Percentiles rank a stretch among this genome's conserved stretches.
Evolutionary conservation across 2,888 invertebrate species (phyloP).

Genomic region (Anthophora plumipes): DNA sequence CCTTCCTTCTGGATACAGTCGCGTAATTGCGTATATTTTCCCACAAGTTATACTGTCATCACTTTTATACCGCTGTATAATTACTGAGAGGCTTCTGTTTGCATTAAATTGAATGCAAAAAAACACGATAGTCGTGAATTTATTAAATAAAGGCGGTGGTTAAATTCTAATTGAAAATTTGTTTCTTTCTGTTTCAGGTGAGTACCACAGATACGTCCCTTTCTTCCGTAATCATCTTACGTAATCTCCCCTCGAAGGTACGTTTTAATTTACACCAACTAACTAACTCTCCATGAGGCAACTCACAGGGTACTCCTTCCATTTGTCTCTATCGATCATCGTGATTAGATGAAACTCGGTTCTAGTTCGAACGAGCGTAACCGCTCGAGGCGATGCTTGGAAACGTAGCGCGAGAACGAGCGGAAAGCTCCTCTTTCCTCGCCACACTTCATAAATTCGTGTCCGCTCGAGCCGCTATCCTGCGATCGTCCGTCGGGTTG

Average conservation of each 20-base stretch:
- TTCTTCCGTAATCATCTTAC: no score
- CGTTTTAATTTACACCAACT: not conserved
- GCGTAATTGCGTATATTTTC: constrained; percentile 13
- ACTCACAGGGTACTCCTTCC: constrained; percentile 6
- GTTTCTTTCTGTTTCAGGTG: constrained; percentile 69
- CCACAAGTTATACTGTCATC: not conserved
- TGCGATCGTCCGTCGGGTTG: constrained; percentile 70
- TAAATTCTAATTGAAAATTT: constrained; percentile 18
- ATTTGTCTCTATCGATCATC: constrained; percentile 35
- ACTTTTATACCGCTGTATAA: constrained; percentile 7
- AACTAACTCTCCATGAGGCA: not conserved
- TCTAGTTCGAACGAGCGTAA: constrained; percentile 1
- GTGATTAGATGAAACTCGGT: constrained; percentile 15
- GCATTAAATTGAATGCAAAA: not conserved
- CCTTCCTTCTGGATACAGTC: not conserved
- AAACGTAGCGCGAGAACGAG: constrained; percentile 36
- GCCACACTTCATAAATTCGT: constrained; percentile 75
- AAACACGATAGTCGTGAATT: constrained; percentile 16
- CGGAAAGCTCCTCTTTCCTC: constrained; percentile 54
- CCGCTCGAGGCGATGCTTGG: constrained; percentile 6
- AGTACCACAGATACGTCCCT: constrained; percentile 56
- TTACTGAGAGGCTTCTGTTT: not conserved
- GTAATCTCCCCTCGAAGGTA: not conserved
- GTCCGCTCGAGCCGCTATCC: constrained; percentile 64
- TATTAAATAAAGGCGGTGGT: no score